phyloP scores from a whole-genome alignment of 2,113 vertebrate genomes.

The Hirundichthys speculiger region DNA sequence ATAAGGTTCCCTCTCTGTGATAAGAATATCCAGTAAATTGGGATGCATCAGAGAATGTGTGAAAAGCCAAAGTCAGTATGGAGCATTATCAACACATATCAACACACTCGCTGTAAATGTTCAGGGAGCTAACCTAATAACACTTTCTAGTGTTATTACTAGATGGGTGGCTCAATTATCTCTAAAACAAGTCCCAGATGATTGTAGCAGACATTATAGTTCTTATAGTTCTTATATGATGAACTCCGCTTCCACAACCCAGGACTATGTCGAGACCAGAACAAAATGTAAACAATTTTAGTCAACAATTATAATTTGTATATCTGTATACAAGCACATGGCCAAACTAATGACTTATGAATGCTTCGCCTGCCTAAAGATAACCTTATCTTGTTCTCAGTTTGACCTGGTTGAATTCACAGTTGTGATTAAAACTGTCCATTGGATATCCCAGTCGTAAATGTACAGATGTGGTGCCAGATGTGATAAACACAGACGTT shows the following conservation, averaged over 20 bases:
- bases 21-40: too few species aligned
- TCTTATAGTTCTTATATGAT: not conserved
- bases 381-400: not conserved
- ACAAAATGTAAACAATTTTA: not conserved
- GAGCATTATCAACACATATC: too few species aligned
- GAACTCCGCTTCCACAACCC: not conserved
- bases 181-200: not conserved
- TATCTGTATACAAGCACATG: not conserved
- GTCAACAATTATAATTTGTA: not conserved
- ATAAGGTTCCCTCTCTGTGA: too few species aligned
- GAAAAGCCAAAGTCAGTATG: too few species aligned
- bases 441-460: too few species aligned
- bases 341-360: not conserved
- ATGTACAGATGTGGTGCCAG: not conserved
- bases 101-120: too few species aligned
- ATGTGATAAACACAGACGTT: not conserved
- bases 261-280: not conserved
- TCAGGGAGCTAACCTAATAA: too few species aligned
- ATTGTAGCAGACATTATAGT: not conserved
- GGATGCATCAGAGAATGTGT: too few species aligned
- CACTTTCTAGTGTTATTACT: too few species aligned
- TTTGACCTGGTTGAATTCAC: not conserved
- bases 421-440: not conserved
- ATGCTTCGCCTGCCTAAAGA: not conserved
- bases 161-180: not conserved